A percentile compares a stretch with the other conserved stretches of the same genome.
These are phyloP conservation scores for Cynopterus sphinx DNA, from an alignment of 2,797 vertebrate genomes.

Conservation along the genomic window DNA sequence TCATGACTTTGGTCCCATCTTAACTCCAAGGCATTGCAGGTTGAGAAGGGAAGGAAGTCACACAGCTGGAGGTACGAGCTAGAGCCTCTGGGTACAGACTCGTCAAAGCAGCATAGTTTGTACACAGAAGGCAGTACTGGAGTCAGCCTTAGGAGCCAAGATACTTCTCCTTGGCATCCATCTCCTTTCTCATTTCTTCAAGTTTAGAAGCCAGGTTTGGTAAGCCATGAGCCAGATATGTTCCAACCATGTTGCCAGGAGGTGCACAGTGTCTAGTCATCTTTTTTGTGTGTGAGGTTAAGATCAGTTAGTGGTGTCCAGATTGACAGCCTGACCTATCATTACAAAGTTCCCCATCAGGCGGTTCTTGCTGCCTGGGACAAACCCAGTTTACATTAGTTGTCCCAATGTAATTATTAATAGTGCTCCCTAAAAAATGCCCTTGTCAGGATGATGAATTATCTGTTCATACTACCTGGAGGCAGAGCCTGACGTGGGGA, in stretches of 20 bases:
- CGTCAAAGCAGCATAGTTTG: not conserved
- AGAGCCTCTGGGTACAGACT: not conserved
- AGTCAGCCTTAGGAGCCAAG: slow-evolving; percentile 54
- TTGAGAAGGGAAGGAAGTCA: not conserved
- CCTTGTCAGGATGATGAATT: not conserved
- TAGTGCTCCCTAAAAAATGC: not conserved
- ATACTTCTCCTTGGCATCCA: slow-evolving; percentile 92
- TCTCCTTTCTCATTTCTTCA: slow-evolving; percentile 91
- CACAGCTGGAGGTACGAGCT: not conserved
- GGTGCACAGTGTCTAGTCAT: not conserved
- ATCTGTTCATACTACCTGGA: not conserved
- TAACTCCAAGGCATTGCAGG: not conserved
- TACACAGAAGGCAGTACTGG: not conserved
- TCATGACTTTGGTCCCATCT: not conserved
- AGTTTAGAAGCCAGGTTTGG: slow-evolving; percentile 92
- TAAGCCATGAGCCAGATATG: slow-evolving; percentile 80
- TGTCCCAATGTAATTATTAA: not conserved
- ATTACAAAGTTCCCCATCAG: not conserved
- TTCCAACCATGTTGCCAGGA: not conserved
- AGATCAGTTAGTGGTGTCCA: not conserved
- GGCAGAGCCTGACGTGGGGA: not conserved
- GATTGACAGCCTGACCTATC: not conserved
- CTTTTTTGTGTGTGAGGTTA: not conserved
- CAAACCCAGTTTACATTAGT: not conserved
- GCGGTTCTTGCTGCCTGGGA: not conserved